phyloP scores from a whole-genome alignment of 2,797 vertebrate genomes.

The Melanotaenia parkinsoni region DNA sequence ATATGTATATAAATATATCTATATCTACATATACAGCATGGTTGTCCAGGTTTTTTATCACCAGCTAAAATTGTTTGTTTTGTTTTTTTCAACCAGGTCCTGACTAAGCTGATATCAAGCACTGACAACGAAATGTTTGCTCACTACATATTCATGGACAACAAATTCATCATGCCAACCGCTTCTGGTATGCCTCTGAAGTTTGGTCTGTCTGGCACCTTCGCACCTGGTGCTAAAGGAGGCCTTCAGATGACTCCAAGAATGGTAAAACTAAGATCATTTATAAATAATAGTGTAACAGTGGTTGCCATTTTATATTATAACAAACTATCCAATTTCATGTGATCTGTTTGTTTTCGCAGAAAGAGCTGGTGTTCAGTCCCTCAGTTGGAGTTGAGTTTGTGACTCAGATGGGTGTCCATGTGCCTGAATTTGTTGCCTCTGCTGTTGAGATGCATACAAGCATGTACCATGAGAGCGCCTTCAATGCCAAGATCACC shows the following conservation, averaged over 20 bases:
- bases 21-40: background rate
- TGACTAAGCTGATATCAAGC: slow-evolving; percentile 78
- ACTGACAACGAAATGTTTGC: slow-evolving; percentile 86
- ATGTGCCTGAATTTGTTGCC: slow-evolving; percentile 87
- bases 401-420: slow-evolving; percentile 87
- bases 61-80: background rate
- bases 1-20: background rate
- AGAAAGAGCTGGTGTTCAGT: slow-evolving; percentile 81
- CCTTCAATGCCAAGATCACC: slow-evolving; percentile 83
- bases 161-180: slow-evolving; percentile 89
- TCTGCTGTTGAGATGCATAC: slow-evolving; percentile 88
- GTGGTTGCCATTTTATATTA: background rate
- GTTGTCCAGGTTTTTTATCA: background rate
- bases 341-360: slow-evolving; percentile 34
- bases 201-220: slow-evolving; percentile 88
- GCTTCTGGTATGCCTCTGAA: slow-evolving; percentile 90
- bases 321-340: background rate
- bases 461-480: slow-evolving; percentile 90
- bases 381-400: slow-evolving; percentile 90
- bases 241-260: slow-evolving; percentile 75
- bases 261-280: slow-evolving; percentile 65
- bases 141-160: slow-evolving; percentile 98
- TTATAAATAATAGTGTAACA: background rate
- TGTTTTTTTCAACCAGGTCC: slow-evolving; percentile 73
- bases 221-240: slow-evolving; percentile 86